Percentiles rank a stretch among this genome's conserved stretches.
phyloP scores from a whole-genome alignment of 2,888 invertebrate genomes.

The Tromatobia lineatoria region DNA sequence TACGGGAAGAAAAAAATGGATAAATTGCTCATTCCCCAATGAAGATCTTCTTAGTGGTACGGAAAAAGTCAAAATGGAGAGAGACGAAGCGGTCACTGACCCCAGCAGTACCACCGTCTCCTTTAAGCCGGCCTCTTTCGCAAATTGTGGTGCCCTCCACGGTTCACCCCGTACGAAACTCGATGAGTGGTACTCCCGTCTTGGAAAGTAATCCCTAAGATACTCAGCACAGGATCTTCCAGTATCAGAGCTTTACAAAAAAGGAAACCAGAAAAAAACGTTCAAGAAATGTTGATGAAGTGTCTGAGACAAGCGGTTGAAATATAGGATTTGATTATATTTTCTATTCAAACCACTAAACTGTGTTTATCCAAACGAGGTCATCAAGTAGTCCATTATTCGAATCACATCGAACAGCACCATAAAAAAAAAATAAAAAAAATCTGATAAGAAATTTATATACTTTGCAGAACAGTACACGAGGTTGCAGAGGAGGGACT shows the following conservation, averaged over 20 bases:
- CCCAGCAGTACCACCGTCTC: not conserved
- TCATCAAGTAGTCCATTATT: not conserved
- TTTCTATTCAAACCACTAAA: not conserved
- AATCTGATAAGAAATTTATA: not conserved
- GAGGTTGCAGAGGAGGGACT: too few relatives aligned
- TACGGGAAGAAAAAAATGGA: not conserved
- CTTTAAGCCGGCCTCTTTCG: conserved; percentile 12
- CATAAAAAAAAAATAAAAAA: too few relatives aligned
- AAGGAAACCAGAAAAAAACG: not conserved
- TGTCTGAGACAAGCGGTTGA: not conserved
- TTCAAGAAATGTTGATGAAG: not conserved
- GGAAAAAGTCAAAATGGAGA: not conserved
- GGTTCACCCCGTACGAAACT: not conserved
- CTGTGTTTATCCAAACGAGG: not conserved
- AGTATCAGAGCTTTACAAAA: not conserved
- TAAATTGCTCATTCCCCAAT: conserved; percentile 16
- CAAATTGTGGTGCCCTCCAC: conserved; percentile 9
- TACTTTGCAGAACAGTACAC: too few relatives aligned
- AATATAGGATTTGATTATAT: not conserved
- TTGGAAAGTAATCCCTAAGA: conserved; percentile 24
- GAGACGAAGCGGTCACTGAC: conserved; percentile 3
- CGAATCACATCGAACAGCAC: not conserved
- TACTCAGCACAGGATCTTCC: not conserved
- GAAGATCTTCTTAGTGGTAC: not conserved
- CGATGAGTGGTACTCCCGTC: conserved; percentile 10